phyloP scores from a whole-genome alignment of 2,888 invertebrate genomes.

The Tuberolachnus salignus region DNA sequence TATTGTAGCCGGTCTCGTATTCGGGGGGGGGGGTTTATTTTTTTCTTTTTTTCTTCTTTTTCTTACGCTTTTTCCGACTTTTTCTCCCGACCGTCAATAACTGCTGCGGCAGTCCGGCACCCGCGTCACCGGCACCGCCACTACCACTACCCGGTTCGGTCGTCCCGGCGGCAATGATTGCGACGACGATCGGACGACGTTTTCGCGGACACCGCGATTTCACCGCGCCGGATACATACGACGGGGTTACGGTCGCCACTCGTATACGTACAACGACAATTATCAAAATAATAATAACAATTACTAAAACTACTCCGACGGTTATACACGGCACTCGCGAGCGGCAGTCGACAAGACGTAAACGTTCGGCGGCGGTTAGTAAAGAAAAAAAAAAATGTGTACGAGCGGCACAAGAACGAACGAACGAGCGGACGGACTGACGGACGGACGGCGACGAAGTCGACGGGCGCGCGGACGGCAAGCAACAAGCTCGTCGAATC shows the following conservation, averaged over 20 bases:
- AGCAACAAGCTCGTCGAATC: conserved; percentile 53
- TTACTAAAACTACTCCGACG: too few relatives aligned
- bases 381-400: too few relatives aligned
- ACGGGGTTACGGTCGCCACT: too few relatives aligned
- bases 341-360: background rate
- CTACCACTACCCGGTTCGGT: background rate
- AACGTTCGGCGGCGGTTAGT: background rate
- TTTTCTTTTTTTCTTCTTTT: too few relatives aligned
- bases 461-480: conserved; percentile 15
- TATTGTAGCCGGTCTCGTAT: background rate
- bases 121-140: background rate
- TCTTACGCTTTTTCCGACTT: background rate
- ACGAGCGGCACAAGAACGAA: background rate
- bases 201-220: background rate
- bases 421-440: background rate
- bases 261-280: too few relatives aligned
- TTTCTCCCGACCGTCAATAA: background rate
- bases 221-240: background rate
- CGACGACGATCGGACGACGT: background rate
- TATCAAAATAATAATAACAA: too few relatives aligned
- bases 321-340: background rate
- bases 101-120: conserved; percentile 1
- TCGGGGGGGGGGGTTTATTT: background rate
- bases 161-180: conserved; percentile 1
- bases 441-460: conserved; percentile 8